Conservation (phyloP, 2,113 vertebrate species). For the Micromys minutus region DNA sequence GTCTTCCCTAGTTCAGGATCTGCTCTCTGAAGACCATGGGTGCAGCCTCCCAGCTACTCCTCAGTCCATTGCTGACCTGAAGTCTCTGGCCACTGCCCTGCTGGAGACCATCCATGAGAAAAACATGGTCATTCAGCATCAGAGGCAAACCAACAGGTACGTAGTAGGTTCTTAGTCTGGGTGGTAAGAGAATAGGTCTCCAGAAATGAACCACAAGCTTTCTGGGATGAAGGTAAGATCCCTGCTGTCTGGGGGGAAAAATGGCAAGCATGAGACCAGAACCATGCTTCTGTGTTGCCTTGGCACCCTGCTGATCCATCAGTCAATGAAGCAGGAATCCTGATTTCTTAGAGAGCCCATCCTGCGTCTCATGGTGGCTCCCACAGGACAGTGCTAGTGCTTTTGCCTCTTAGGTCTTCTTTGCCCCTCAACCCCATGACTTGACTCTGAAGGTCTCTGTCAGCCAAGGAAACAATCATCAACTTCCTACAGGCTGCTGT, state of each 20-base stretch:
- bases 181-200: neutral
- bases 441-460: neutral
- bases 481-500: neutral
- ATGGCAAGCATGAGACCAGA: neutral
- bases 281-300: neutral
- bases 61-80: constrained; percentile 98
- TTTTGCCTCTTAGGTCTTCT: neutral
- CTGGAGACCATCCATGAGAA: constrained; percentile 98
- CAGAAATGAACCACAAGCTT: neutral
- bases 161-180: constrained; percentile 44
- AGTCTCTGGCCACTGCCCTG: constrained; percentile 96
- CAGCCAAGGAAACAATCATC: neutral
- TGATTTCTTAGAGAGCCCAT: neutral
- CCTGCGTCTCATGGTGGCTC: accelerated
- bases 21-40: constrained; percentile 94
- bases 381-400: too few relatives aligned
- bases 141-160: constrained; percentile 97
- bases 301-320: neutral
- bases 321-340: too few relatives aligned
- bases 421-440: neutral
- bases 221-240: neutral
- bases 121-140: constrained; percentile 98
- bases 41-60: constrained; percentile 96
- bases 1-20: constrained; percentile 90
- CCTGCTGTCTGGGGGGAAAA: neutral